phyloP scores from a whole-genome alignment of 2,797 vertebrate genomes.

The Merluccius polli region DNA sequence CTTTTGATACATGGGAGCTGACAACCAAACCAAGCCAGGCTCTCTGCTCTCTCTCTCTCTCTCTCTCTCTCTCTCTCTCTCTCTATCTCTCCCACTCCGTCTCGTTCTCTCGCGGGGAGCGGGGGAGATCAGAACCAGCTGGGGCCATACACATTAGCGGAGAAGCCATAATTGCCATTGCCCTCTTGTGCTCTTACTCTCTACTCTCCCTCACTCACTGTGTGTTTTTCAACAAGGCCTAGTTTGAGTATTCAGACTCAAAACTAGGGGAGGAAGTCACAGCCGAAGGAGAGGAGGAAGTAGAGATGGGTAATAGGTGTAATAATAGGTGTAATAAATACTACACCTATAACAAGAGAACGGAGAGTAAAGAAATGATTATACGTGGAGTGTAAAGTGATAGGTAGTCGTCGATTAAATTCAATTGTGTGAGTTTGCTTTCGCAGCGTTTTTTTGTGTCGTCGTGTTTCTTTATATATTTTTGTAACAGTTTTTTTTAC shows the following conservation, averaged over 20 bases:
- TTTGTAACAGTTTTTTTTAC: conserved; percentile 37
- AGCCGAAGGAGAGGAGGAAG: conserved; percentile 16
- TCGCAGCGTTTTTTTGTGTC: conserved; percentile 33
- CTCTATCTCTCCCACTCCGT: not conserved
- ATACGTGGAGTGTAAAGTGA: conserved; percentile 47
- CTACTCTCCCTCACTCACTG: conserved; percentile 12
- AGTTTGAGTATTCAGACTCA: not conserved
- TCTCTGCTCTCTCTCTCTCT: conserved; percentile 18
- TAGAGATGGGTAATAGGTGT: not conserved
- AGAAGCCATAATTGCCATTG: conserved; percentile 69
- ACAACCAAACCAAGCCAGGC: conserved; percentile 58
- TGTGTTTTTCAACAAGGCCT: conserved; percentile 19
- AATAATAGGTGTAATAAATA: not conserved
- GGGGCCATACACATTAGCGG: conserved; percentile 64
- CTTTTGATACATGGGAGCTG: conserved; percentile 70
- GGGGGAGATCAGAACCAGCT: conserved; percentile 71
- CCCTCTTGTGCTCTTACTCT: conserved; percentile 55
- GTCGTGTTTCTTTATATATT: conserved; percentile 45
- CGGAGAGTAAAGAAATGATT: conserved; percentile 24
- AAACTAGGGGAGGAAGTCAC: conserved; percentile 13
- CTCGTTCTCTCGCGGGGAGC: conserved; percentile 12
- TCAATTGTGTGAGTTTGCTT: conserved; percentile 26
- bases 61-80: not conserved
- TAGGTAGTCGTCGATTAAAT: conserved; percentile 23
- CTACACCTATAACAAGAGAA: conserved; percentile 37